Conservation (phyloP, 2,113 vertebrate species). For the Trachemys scripta region DNA sequence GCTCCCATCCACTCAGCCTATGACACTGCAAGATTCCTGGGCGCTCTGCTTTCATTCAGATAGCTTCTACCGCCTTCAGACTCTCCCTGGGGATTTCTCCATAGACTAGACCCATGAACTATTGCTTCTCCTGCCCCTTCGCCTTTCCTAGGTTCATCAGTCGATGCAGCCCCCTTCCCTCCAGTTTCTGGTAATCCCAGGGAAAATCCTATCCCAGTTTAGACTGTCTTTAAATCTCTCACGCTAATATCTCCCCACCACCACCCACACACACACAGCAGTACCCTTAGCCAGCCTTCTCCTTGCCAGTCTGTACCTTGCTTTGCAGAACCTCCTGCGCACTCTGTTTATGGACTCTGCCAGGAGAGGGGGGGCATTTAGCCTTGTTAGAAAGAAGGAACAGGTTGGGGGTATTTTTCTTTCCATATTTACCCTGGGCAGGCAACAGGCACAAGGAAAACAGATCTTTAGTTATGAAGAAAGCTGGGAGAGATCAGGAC, state of each 20-base stretch:
- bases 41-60: rapidly evolving
- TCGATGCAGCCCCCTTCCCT: neutral
- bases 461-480: constrained; percentile 11
- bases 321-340: neutral
- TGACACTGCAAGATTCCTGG: neutral
- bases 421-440: neutral
- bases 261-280: neutral
- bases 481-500: constrained; percentile 22
- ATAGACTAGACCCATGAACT: rapidly evolving
- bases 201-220: neutral
- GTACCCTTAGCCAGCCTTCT: neutral
- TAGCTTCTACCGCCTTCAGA: rapidly evolving
- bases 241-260: neutral
- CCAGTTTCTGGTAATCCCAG: rapidly evolving
- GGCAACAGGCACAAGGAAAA: neutral
- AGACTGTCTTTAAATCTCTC: neutral
- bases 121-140: neutral
- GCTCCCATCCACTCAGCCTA: neutral
- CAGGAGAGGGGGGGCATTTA: constrained; percentile 84
- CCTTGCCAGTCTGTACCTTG: neutral
- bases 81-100: neutral
- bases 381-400: constrained; percentile 63
- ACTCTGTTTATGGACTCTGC: constrained; percentile 73
- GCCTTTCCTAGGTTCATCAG: rapidly evolving
- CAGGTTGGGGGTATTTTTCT: constrained; percentile 1